Conservation (phyloP, 2,797 vertebrate species). For the Eutrigla gurnardus region DNA sequence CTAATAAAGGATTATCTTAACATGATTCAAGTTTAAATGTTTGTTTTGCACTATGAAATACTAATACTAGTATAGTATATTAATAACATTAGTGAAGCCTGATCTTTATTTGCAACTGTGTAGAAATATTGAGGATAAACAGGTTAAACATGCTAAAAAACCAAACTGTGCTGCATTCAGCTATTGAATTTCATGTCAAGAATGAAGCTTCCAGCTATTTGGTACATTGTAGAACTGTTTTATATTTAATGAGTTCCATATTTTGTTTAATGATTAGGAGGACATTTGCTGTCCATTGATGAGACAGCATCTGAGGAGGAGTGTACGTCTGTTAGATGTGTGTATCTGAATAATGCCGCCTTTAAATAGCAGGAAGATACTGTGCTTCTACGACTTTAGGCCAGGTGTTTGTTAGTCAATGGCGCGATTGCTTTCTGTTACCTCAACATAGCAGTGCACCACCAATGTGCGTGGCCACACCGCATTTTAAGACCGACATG, state of each 20-base stretch:
- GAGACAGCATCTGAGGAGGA: too few species aligned
- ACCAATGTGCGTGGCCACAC: neutral
- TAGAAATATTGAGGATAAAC: too few species aligned
- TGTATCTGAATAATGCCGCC: neutral
- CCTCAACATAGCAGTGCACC: neutral
- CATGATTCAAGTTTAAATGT: neutral
- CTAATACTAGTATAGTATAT: neutral
- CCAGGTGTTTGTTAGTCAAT: neutral
- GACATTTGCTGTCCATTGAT: neutral
- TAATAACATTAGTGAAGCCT: neutral
- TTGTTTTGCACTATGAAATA: neutral
- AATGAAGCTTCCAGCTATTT: neutral
- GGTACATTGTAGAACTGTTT: neutral
- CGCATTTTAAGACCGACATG: neutral
- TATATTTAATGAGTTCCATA: neutral
- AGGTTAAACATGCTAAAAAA: neutral
- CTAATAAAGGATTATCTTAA: too few species aligned
- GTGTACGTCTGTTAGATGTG: too few species aligned
- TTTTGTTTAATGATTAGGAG: neutral
- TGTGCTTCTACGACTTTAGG: neutral
- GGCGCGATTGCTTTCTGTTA: neutral
- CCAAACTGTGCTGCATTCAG: too few species aligned
- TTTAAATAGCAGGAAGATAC: neutral
- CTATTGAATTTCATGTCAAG: neutral
- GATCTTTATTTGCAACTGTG: neutral